A percentile compares a stretch with the other conserved stretches of the same genome.
These are phyloP conservation scores for Leptonema lineaticorne DNA, from an alignment of 1,140 invertebrate genomes.

Conservation along the genomic window DNA sequence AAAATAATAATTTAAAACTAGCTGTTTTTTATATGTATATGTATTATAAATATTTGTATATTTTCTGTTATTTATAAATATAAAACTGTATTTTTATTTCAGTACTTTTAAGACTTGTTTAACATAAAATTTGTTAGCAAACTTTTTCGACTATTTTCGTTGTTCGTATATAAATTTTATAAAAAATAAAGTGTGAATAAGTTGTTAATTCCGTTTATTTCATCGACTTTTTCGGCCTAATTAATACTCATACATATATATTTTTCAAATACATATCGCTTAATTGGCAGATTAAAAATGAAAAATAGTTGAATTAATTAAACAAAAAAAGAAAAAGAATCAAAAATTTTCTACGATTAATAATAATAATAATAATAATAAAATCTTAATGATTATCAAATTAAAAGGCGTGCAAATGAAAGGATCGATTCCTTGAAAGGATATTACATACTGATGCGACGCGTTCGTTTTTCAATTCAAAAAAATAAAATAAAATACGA, in stretches of 20 bases:
- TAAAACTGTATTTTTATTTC: no score
- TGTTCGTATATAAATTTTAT: no score
- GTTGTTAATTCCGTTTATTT: slow-evolving; percentile 10
- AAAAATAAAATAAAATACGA: background rate
- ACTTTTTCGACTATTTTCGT: no score
- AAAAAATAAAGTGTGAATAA: background rate
- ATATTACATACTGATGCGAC: no score
- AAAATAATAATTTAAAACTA: slow-evolving; percentile 23
- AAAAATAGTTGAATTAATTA: slow-evolving; percentile 25
- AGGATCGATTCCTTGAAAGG: no score
- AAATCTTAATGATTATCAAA: no score
- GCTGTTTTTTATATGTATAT: slow-evolving; percentile 2
- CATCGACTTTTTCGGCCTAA: slow-evolving; percentile 39
- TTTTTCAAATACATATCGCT: slow-evolving; percentile 42
- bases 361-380: no score
- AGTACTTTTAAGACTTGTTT: no score
- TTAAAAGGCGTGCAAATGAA: no score
- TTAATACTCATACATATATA: slow-evolving; percentile 31
- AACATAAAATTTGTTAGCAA: slow-evolving; percentile 15
- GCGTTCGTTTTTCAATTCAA: no score
- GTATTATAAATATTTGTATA: no score
- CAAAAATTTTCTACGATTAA: background rate
- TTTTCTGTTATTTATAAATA: no score
- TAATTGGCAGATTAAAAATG: slow-evolving; percentile 27
- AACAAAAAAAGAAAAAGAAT: background rate